These are phyloP conservation scores for Archaeoteleia sp. DNA, from an alignment of 2,888 invertebrate genomes.

Conservation along the genomic window DNA sequence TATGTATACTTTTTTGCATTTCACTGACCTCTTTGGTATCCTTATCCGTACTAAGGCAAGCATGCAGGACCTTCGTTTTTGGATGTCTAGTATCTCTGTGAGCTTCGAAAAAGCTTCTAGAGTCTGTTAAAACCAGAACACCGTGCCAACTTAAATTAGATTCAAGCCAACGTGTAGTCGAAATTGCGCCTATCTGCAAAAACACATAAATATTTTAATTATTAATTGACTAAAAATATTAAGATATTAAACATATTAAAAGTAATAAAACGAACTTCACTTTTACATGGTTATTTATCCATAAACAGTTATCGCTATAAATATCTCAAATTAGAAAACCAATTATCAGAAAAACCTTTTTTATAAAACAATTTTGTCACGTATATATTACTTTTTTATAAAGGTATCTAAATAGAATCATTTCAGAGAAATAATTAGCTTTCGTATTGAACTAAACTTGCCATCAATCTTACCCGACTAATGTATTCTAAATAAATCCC, in stretches of 20 bases:
- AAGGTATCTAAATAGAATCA: no score
- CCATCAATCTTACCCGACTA: slow-evolving; percentile 61
- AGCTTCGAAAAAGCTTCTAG: slow-evolving; percentile 83
- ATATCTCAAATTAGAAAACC: no score
- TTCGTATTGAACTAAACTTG: no score
- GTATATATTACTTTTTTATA: no score
- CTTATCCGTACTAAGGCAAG: slow-evolving; percentile 85
- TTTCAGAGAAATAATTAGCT: no score
- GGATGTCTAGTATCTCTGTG: slow-evolving; percentile 73
- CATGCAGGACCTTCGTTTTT: slow-evolving; percentile 82
- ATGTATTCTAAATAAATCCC: slow-evolving; percentile 71
- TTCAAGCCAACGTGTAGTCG: slow-evolving; percentile 84
- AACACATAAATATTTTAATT: no score
- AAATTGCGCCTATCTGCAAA: slow-evolving; percentile 81
- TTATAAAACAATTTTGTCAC: no score
- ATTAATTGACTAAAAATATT: background rate
- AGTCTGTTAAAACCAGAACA: slow-evolving; percentile 85
- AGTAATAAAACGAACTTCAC: no score
- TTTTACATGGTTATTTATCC: no score
- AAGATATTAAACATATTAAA: background rate
- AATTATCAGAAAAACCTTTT: no score
- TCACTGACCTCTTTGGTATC: slow-evolving; percentile 83
- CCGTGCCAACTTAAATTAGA: slow-evolving; percentile 84
- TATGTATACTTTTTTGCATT: no score
- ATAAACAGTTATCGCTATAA: no score